Conservation (phyloP, 92 coral and sea anemone species). For the Zoanthus solanderi region DNA sequence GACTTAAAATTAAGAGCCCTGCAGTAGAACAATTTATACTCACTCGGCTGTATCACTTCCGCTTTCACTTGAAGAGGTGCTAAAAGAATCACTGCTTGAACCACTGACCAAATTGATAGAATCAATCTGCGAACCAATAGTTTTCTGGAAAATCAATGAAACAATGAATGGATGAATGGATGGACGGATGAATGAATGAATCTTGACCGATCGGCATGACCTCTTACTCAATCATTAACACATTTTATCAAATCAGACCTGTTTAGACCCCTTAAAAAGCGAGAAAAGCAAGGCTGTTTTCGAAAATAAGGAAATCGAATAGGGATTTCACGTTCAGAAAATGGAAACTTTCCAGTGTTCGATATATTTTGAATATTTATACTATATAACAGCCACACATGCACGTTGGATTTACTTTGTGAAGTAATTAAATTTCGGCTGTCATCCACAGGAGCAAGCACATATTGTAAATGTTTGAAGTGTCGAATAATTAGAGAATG, state of each 20-base stretch:
- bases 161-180: not conserved
- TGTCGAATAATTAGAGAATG: constrained; percentile 2
- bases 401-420: not conserved
- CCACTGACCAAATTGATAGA: not conserved
- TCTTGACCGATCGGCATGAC: not conserved
- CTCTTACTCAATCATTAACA: not conserved
- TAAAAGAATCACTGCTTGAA: not conserved
- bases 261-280: too few relatives aligned
- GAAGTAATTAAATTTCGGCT: not conserved
- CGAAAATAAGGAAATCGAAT: not conserved
- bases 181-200: not conserved
- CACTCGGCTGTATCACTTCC: constrained; percentile 5
- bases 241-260: not conserved
- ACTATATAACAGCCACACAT: not conserved
- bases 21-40: constrained; percentile 2
- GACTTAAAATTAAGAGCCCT: not conserved
- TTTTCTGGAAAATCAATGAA: constrained; percentile 1
- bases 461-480: not conserved
- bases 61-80: constrained; percentile 5
- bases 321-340: not conserved
- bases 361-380: not conserved
- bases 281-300: not conserved
- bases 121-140: not conserved
- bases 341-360: not conserved
- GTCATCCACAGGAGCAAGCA: not conserved